Percentiles rank a stretch among this genome's conserved stretches.
Conservation (phyloP, 2,797 vertebrate species). For the Mallotus villosus region DNA sequence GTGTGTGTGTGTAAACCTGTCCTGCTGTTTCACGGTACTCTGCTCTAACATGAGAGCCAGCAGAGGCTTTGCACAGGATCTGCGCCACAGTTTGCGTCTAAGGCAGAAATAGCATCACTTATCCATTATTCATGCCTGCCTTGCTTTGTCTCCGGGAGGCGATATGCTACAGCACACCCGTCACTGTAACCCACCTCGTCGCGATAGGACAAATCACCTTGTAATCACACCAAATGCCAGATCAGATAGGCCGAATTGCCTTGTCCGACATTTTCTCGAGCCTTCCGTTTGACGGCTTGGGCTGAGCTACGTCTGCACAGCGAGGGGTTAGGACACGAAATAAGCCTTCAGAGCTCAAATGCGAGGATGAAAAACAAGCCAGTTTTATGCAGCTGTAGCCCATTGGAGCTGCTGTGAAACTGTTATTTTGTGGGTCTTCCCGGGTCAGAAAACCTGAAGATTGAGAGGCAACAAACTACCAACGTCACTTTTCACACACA, state of each 20-base stretch:
- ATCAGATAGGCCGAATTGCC: neutral
- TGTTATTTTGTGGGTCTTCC: neutral
- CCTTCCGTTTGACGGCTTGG: neutral
- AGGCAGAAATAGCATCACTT: constrained; percentile 13
- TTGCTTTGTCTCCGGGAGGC: constrained; percentile 19
- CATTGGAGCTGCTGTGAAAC: neutral
- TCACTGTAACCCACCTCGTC: constrained; percentile 10
- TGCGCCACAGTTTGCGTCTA: constrained; percentile 29
- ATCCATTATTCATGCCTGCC: constrained; percentile 39
- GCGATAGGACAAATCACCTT: constrained; percentile 15
- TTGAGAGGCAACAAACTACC: neutral
- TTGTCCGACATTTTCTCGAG: constrained; percentile 21
- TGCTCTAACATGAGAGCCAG: constrained; percentile 3
- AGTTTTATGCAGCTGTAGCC: neutral
- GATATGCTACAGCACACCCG: constrained; percentile 20
- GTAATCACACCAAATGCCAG: constrained; percentile 14
- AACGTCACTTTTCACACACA: neutral
- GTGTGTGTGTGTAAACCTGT: neutral
- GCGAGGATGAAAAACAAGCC: neutral
- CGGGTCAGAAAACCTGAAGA: neutral
- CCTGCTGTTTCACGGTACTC: neutral
- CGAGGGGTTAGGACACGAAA: neutral
- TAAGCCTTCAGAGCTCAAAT: neutral
- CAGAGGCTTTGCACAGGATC: constrained; percentile 9
- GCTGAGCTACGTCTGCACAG: neutral